Conservation (phyloP, 1,140 invertebrate genomes). For the Leptinotarsa undecemlineata region DNA sequence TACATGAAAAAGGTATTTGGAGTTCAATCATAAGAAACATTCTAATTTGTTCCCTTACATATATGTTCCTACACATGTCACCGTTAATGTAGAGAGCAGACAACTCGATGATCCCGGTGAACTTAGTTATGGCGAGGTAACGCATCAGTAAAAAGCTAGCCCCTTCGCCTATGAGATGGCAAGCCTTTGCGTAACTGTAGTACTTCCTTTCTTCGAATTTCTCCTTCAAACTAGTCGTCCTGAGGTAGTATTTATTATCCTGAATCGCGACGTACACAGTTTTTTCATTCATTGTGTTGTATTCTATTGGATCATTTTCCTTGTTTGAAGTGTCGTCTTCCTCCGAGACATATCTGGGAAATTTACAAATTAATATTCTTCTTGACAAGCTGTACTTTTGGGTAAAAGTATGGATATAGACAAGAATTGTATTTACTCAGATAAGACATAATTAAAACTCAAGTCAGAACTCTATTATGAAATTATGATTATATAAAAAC, state of each 20-base stretch:
- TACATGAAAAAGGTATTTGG: too few relatives aligned
- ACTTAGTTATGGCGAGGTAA: slow-evolving; percentile 61
- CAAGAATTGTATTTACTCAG: too few relatives aligned
- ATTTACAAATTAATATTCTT: background rate
- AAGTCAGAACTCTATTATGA: too few relatives aligned
- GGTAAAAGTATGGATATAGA: too few relatives aligned
- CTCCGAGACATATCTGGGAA: background rate
- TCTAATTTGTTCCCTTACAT: slow-evolving; percentile 54
- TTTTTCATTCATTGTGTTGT: slow-evolving; percentile 16
- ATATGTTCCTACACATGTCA: slow-evolving; percentile 61
- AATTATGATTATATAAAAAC: too few relatives aligned
- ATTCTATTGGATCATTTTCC: background rate
- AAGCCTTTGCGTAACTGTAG: slow-evolving; percentile 56
- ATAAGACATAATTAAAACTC: too few relatives aligned
- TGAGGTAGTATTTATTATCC: slow-evolving; percentile 45
- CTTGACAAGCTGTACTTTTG: too few relatives aligned
- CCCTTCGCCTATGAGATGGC: slow-evolving; percentile 63
- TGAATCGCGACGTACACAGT: slow-evolving; percentile 43
- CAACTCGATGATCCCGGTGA: slow-evolving; percentile 60
- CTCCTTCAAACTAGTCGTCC: slow-evolving; percentile 53
- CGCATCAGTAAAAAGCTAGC: slow-evolving; percentile 64
- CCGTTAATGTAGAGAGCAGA: slow-evolving; percentile 63
- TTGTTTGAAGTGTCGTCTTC: background rate
- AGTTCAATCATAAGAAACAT: too few relatives aligned
- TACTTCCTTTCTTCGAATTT: slow-evolving; percentile 57